Evolutionary conservation across 2,888 invertebrate genomes (phyloP), one percentile per base, ranked within the genome.

Genomic region (Pyrochroa serraticornis): DNA sequence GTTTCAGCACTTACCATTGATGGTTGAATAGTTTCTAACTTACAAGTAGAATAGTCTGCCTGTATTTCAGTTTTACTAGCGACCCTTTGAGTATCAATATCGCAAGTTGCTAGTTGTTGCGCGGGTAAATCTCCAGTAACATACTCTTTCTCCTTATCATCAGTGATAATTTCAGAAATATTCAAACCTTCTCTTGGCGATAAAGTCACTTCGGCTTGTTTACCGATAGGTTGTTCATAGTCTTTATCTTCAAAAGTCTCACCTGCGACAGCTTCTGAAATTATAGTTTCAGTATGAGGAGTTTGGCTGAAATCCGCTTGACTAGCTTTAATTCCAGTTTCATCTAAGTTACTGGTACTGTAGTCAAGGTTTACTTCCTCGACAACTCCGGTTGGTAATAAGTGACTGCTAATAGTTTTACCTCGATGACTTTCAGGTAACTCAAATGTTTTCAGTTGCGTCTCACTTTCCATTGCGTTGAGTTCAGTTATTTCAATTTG

Each of bases 391-490:
- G 85, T 84, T 37, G 84, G 79, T 1, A 87, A 73, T 1, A 83
- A 77, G 65, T 81, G 81, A 1, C 81, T 76, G 3, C 83, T 79
- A 6, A 80, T 77, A 14, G 77, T 56, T 77, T 83, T 84, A 3
- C 82, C 80, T 67, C 76, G 81, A 58, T 83, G 82, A 38, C 77
- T 76, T 65, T 84, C 84, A 2, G 84, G 84, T 48, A 82, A 68
- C 60, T 83, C 82, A 57, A 81, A 80, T n/a, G 59, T 65, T 58
- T 70, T 68, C 10, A 91, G 77, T 31, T 80, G 76, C 22, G 81
- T 82, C 79, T 91, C 92, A 62, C 82, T 84, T 77, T 92, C 91
- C 33, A 85, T 81, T 0, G 80, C 75, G 69, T 87, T 84, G 0
- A 84, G 85, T 76, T 90, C 84, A 47, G 80, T 83, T 3, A 91